Conservation (phyloP, 2,888 invertebrate species). For the Amorpha juglandis region DNA sequence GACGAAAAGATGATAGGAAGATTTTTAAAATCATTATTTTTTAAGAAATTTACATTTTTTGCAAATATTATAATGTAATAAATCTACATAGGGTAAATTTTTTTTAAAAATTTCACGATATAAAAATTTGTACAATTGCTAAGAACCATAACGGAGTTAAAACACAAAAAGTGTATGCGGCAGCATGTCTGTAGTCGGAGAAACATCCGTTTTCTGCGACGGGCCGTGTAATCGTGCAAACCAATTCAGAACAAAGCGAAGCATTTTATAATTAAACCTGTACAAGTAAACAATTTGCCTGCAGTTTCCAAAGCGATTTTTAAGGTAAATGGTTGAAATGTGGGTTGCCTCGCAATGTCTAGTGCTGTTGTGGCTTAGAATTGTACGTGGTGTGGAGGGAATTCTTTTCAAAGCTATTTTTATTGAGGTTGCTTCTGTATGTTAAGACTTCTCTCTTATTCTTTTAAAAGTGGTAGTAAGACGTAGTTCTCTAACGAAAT, state of each 20-base stretch:
- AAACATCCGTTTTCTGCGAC: slow-evolving; percentile 22
- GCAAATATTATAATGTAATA: too few species aligned
- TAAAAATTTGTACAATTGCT: slow-evolving; percentile 6
- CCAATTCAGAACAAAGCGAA: slow-evolving; percentile 22
- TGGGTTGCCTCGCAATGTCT: neutral
- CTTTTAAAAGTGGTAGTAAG: neutral
- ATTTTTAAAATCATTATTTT: too few species aligned
- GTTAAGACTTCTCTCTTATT: neutral
- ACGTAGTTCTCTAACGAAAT: too few species aligned
- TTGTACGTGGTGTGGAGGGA: neutral
- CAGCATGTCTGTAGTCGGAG: slow-evolving; percentile 1
- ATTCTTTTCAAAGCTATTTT: neutral
- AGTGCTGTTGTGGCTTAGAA: neutral
- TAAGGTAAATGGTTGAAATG: slow-evolving; percentile 7
- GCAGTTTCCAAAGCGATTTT: slow-evolving; percentile 22
- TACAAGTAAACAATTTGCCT: slow-evolving; percentile 22
- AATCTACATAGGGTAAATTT: too few species aligned
- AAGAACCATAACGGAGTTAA: slow-evolving; percentile 11
- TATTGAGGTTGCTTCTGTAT: neutral
- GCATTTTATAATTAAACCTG: slow-evolving; percentile 24
- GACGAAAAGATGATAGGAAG: too few species aligned
- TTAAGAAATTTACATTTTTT: too few species aligned
- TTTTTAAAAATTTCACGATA: neutral
- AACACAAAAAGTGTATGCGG: slow-evolving; percentile 19
- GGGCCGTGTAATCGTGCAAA: slow-evolving; percentile 22